Evolutionary conservation across 2,888 invertebrate genomes (phyloP).

Genomic region (Rhimphoctona megacephalus): DNA sequence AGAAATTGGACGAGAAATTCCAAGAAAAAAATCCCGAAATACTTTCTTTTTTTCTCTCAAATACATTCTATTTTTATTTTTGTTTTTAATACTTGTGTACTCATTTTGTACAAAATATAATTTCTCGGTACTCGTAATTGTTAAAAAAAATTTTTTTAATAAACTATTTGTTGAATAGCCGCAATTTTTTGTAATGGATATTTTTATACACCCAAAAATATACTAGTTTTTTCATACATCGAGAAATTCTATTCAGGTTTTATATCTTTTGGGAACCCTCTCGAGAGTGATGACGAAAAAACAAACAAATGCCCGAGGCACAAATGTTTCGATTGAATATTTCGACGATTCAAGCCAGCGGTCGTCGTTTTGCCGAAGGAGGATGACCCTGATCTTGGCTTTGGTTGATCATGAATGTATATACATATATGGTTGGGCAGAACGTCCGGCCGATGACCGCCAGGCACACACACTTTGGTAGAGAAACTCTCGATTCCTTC

Average conservation of each 20-base stretch:
- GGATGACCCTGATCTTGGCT: conserved; percentile 81
- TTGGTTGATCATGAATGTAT: conserved; percentile 75
- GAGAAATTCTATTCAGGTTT: neutral
- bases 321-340: conserved; percentile 49
- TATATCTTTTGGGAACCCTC: neutral
- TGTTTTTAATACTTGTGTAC: too few relatives aligned
- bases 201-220: neutral
- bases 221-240: neutral
- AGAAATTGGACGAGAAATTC: neutral
- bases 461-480: conserved; percentile 40
- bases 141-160: neutral
- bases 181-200: neutral
- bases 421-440: conserved; percentile 35
- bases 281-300: neutral
- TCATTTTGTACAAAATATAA: neutral
- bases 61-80: too few relatives aligned
- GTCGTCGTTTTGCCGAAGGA: conserved; percentile 64
- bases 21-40: neutral
- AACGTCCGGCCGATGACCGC: conserved; percentile 80
- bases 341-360: conserved; percentile 39
- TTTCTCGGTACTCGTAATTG: neutral
- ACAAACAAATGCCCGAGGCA: conserved; percentile 47
- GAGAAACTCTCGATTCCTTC: conserved; percentile 67
- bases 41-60: neutral
- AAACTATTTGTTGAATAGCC: neutral